These are phyloP conservation scores for Anhinga anhinga DNA, from an alignment of 2,113 vertebrate species.

Conservation along the genomic window DNA sequence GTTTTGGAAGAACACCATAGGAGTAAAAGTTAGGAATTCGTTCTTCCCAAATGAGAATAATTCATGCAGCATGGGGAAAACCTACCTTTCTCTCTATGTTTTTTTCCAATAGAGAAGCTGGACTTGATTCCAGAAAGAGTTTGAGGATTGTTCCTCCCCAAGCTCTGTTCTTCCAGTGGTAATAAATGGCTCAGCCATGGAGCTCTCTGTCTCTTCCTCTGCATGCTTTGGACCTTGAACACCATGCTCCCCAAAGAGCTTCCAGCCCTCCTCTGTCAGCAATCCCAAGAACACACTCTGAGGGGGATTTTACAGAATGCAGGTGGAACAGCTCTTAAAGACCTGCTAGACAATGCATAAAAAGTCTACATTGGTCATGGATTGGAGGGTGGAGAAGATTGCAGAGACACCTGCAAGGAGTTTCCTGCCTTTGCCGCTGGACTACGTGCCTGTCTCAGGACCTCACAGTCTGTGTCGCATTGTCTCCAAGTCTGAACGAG, in stretches of 20 bases:
- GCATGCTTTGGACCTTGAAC: not conserved
- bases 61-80: not conserved
- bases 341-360: not conserved
- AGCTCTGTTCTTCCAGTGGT: not conserved
- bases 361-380: not conserved
- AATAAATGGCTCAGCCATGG: accelerated
- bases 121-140: not conserved
- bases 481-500: not conserved
- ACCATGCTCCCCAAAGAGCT: not conserved
- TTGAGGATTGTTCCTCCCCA: not conserved
- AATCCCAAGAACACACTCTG: not conserved
- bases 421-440: not conserved
- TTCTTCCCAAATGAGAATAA: not conserved
- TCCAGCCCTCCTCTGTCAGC: not conserved
- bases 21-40: not conserved
- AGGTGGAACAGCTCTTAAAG: not conserved
- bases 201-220: not conserved
- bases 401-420: not conserved
- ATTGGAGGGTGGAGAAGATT: not conserved
- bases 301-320: not conserved
- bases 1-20: not conserved
- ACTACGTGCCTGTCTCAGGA: not conserved
- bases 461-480: not conserved
- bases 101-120: not conserved
- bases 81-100: not conserved